Evolutionary conservation across 2,797 vertebrate genomes (phyloP).

Genomic region (Crypturellus tataupa): DNA sequence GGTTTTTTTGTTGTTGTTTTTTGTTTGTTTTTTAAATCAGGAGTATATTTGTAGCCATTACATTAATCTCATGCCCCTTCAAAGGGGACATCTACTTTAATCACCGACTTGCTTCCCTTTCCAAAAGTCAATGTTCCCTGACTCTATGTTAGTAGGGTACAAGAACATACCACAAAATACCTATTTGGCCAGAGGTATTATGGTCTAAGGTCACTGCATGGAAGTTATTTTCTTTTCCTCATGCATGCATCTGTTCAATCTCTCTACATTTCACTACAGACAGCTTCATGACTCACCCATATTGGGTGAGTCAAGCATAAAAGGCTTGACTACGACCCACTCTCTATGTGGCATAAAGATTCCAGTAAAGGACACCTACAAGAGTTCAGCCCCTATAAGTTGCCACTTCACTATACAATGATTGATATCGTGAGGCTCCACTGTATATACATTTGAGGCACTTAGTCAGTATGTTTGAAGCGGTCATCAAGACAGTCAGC

Average conservation of each 20-base stretch:
- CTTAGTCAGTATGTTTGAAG: background rate
- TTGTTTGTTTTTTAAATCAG: background rate
- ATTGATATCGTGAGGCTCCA: background rate
- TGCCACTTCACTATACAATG: background rate
- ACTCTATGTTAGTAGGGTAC: background rate
- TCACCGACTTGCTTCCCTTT: background rate
- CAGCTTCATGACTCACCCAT: background rate
- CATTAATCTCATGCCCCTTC: background rate
- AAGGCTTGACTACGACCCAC: background rate
- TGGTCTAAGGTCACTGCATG: background rate
- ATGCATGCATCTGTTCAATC: background rate
- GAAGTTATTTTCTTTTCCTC: background rate
- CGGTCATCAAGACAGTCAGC: background rate
- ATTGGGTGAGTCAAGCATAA: background rate
- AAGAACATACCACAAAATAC: background rate
- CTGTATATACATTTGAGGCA: background rate
- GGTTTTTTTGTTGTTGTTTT: too few relatives aligned
- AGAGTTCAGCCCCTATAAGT: background rate
- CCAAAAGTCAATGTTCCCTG: background rate
- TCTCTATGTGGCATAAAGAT: background rate
- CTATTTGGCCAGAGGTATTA: background rate
- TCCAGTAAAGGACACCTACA: background rate
- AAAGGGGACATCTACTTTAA: background rate
- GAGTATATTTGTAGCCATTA: background rate
- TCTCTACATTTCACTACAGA: background rate